A percentile compares a stretch with the other conserved stretches of the same genome.
Conservation (phyloP, 2,113 vertebrate genomes). For the Arizona elegans region DNA sequence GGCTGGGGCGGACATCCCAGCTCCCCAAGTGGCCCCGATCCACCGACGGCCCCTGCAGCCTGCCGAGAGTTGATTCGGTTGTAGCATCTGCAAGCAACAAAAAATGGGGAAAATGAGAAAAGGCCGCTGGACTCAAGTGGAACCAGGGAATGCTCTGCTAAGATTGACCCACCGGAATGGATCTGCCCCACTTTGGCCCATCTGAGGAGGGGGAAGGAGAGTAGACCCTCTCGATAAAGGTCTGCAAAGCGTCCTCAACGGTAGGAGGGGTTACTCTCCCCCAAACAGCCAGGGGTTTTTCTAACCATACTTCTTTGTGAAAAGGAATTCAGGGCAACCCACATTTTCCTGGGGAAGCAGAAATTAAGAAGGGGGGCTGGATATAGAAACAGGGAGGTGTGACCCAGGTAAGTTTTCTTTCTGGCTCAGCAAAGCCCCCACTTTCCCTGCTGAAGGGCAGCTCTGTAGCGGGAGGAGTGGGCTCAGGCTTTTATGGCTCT, state of each 20-base stretch:
- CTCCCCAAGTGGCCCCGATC: conserved; percentile 24
- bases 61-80: conserved; percentile 35
- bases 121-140: background rate
- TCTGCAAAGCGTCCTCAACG: background rate
- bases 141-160: background rate
- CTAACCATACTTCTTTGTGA: background rate
- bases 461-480: background rate
- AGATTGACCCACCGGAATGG: background rate
- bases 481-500: background rate
- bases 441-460: background rate
- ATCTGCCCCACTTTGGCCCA: background rate
- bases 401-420: background rate
- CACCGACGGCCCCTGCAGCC: background rate
- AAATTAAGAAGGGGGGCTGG: background rate
- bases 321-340: background rate
- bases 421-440: background rate
- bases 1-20: conserved; percentile 9
- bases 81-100: conserved; percentile 46
- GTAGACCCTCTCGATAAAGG: background rate
- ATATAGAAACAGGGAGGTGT: background rate
- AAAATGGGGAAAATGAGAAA: background rate
- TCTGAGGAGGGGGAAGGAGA: background rate
- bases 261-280: background rate
- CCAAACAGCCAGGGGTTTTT: background rate
- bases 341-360: background rate